Evolutionary conservation across 2,888 invertebrate genomes (phyloP).

Genomic region (Diaprepes abbreviatus): DNA sequence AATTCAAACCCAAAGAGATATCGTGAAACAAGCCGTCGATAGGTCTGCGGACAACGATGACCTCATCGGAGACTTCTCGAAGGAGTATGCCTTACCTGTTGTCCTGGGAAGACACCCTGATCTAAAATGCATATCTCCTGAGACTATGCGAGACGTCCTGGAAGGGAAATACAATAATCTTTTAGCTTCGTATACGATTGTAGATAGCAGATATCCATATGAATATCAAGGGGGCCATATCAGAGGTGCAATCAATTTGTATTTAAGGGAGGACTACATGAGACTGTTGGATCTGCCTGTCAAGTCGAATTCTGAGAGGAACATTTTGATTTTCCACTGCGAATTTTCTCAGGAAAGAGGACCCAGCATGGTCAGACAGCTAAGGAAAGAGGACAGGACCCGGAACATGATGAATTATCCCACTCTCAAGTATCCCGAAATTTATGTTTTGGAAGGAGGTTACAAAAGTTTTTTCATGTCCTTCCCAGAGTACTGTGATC

Average conservation of each 20-base stretch:
- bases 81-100: conserved; percentile 80
- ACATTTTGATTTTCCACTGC: conserved; percentile 94
- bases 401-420: conserved; percentile 88
- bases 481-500: conserved; percentile 78
- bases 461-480: conserved; percentile 86
- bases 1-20: conserved; percentile 70
- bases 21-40: conserved; percentile 79
- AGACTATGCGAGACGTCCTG: conserved; percentile 80
- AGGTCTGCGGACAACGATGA: conserved; percentile 77
- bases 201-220: conserved; percentile 96
- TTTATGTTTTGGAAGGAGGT: conserved; percentile 92
- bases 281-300: conserved; percentile 69
- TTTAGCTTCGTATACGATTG: conserved; percentile 75
- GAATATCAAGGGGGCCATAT: conserved; percentile 95
- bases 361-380: conserved; percentile 79
- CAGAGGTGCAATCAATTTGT: conserved; percentile 83
- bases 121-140: conserved; percentile 80
- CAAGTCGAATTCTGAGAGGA: conserved; percentile 68
- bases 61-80: conserved; percentile 87
- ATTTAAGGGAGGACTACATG: conserved; percentile 81
- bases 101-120: conserved; percentile 80
- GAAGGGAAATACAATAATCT: conserved; percentile 75
- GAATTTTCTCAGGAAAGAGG: conserved; percentile 97
- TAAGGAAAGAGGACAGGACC: conserved; percentile 80
- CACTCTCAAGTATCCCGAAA: conserved; percentile 87